Percentiles rank a stretch among this genome's conserved stretches.
Evolutionary conservation across 1,140 invertebrate species (phyloP).

Genomic region (Lepidostoma basale): DNA sequence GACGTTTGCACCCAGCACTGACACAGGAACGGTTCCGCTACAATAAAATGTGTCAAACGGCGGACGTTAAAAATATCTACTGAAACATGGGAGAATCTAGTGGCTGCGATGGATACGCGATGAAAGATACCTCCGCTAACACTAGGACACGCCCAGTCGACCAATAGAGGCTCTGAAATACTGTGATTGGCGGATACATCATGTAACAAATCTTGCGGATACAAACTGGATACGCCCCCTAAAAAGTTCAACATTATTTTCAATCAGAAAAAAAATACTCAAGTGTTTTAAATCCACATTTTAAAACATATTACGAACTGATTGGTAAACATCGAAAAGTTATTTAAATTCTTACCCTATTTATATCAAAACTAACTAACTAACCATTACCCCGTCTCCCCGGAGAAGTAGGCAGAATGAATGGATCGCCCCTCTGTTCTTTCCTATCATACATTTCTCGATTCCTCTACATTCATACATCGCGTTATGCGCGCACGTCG

Average conservation of each 20-base stretch:
- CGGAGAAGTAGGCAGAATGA: too few species aligned
- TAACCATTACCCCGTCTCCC: too few species aligned
- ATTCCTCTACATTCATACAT: too few species aligned
- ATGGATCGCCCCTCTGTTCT: too few species aligned
- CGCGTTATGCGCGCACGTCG: too few species aligned
- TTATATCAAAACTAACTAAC: too few species aligned
- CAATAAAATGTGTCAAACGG: conserved; percentile 39
- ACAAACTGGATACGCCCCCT: conserved; percentile 1
- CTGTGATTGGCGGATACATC: background rate
- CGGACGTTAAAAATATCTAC: conserved; percentile 40
- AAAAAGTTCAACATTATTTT: background rate
- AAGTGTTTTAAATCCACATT: background rate
- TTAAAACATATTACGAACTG: too few species aligned
- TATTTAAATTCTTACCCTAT: too few species aligned
- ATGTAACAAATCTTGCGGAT: conserved; percentile 5
- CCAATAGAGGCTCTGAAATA: background rate
- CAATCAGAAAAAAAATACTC: too few species aligned
- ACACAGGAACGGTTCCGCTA: conserved; percentile 12
- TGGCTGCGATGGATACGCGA: conserved; percentile 1
- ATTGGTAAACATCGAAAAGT: too few species aligned
- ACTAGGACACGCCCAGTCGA: background rate
- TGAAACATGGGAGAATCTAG: conserved; percentile 19
- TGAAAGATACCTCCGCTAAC: background rate
- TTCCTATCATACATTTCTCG: too few species aligned
- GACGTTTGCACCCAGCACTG: conserved; percentile 8